These are phyloP conservation scores for Clostera curtula DNA, from an alignment of 2,888 invertebrate species.

Conservation along the genomic window DNA sequence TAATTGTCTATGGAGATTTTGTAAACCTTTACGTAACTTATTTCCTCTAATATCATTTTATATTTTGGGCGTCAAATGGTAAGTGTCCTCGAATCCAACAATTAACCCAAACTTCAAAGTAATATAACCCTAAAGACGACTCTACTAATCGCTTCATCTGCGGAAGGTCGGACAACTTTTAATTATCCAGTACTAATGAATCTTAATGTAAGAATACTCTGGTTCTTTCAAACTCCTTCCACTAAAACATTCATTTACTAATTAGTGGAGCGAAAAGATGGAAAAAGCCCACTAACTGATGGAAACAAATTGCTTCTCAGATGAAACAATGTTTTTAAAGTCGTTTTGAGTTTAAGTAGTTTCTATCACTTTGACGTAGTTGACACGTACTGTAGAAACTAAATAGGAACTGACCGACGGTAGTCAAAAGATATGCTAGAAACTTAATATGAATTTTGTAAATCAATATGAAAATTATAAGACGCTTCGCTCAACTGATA, in stretches of 20 bases:
- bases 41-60: too few species aligned
- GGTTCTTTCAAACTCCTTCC: slow-evolving; percentile 16
- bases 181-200: slow-evolving; percentile 16
- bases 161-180: slow-evolving; percentile 18
- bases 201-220: slow-evolving; percentile 17
- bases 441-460: too few species aligned
- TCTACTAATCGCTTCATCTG: slow-evolving; percentile 8
- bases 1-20: too few species aligned
- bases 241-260: slow-evolving; percentile 25
- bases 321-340: slow-evolving; percentile 11
- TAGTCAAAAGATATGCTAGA: too few species aligned
- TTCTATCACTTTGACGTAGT: slow-evolving; percentile 12
- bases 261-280: slow-evolving; percentile 23
- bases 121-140: slow-evolving; percentile 5
- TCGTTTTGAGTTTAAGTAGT: slow-evolving; percentile 7
- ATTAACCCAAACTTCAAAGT: slow-evolving; percentile 8
- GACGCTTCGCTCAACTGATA: too few species aligned
- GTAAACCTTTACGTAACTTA: slow-evolving; percentile 1
- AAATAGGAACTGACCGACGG: too few species aligned
- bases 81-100: slow-evolving; percentile 3
- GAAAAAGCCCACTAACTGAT: slow-evolving; percentile 15
- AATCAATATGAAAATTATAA: too few species aligned
- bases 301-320: slow-evolving; percentile 20
- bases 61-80: too few species aligned
- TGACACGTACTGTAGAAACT: too few species aligned